These are phyloP conservation scores for Helleia helle DNA, from an alignment of 2,888 invertebrate genomes.

Conservation along the genomic window DNA sequence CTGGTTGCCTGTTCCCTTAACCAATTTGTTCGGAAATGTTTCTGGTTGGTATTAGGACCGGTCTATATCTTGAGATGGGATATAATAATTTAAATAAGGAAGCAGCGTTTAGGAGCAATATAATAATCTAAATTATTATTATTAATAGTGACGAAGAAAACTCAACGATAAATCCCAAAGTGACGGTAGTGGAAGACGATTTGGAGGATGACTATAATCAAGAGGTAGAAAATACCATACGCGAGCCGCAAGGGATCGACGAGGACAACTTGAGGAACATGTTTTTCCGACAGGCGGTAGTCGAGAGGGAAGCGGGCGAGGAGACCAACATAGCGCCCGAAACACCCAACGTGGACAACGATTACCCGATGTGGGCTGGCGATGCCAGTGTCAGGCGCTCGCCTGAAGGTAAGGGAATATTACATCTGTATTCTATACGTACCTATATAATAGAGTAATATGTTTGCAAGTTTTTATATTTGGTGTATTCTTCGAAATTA, in stretches of 20 bases:
- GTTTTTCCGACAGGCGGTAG: conserved; percentile 29
- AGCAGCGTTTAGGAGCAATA: no score
- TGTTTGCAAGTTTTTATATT: no score
- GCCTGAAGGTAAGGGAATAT: conserved; percentile 79
- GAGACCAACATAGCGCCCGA: conserved; percentile 17
- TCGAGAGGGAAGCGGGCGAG: conserved; percentile 26
- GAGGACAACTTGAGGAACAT: conserved; percentile 22
- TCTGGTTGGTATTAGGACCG: no score
- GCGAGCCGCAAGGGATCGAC: conserved; percentile 17
- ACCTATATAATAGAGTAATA: no score
- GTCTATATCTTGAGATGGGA: no score
- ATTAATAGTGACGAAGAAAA: conserved; percentile 77
- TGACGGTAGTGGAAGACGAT: conserved; percentile 89
- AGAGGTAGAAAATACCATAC: conserved; percentile 22
- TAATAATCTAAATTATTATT: conserved; percentile 11
- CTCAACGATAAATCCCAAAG: conserved; percentile 83
- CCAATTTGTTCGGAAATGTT: no score
- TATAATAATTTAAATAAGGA: no score
- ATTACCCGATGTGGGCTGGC: conserved; percentile 73
- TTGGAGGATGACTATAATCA: conserved; percentile 63
- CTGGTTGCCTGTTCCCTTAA: no score
- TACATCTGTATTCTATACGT: no score
- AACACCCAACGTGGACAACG: no score
- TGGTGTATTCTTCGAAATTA: no score
- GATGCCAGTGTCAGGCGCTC: conserved; percentile 82